Percentiles rank a stretch among this genome's conserved stretches.
phyloP scores from a whole-genome alignment of 1,140 invertebrate genomes.

The Lasaia peninsularis region DNA sequence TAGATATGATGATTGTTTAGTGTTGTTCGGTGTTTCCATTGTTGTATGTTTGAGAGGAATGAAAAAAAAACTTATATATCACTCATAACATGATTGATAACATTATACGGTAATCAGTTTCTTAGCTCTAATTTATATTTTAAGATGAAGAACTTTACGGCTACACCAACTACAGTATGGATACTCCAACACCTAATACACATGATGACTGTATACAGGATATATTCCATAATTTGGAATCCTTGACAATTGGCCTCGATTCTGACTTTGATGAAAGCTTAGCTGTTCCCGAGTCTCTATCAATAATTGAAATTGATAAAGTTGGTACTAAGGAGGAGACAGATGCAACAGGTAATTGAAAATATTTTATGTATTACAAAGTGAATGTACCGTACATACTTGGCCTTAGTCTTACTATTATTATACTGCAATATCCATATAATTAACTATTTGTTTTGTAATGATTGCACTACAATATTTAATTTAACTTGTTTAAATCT shows the following conservation, averaged over 20 bases:
- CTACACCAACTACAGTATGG: slow-evolving; percentile 69
- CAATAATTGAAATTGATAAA: slow-evolving; percentile 59
- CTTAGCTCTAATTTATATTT: slow-evolving; percentile 19
- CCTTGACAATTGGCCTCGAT: slow-evolving; percentile 49
- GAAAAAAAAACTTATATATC: too few relatives aligned
- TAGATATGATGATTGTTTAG: too few relatives aligned
- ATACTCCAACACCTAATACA: slow-evolving; percentile 51
- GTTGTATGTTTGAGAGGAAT: too few relatives aligned
- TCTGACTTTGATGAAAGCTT: slow-evolving; percentile 73
- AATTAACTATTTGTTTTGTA: too few relatives aligned
- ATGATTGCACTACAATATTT: too few relatives aligned
- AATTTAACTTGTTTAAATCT: too few relatives aligned
- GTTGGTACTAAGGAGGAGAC: slow-evolving; percentile 44
- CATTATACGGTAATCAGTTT: too few relatives aligned
- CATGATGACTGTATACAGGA: slow-evolving; percentile 57
- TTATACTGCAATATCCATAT: too few relatives aligned
- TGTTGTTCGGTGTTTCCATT: too few relatives aligned
- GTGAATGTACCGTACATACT: too few relatives aligned
- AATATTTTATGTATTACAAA: not conserved
- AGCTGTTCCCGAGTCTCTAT: slow-evolving; percentile 67
- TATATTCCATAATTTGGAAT: slow-evolving; percentile 56
- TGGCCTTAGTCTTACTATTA: too few relatives aligned
- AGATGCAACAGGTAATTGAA: slow-evolving; percentile 38
- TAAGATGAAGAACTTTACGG: slow-evolving; percentile 66
- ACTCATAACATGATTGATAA: too few relatives aligned